phyloP scores from a whole-genome alignment of 2,797 vertebrate genomes.

The Rhabdomys pumilio region DNA sequence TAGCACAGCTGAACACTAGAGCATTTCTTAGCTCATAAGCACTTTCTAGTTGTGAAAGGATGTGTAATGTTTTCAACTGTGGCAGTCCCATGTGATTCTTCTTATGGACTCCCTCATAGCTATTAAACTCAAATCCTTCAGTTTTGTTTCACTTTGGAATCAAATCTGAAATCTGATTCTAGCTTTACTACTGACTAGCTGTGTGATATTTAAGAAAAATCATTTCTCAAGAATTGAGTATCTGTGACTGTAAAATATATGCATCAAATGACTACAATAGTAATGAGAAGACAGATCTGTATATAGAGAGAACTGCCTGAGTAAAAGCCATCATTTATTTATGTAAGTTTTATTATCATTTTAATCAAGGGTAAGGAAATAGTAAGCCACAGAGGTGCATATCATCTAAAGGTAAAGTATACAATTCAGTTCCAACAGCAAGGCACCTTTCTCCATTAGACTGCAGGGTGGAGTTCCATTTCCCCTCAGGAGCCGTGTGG shows the following conservation, averaged over 20 bases:
- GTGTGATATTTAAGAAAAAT: not conserved
- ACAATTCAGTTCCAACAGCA: not conserved
- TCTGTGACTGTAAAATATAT: constrained; percentile 11
- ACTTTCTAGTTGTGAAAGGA: not conserved
- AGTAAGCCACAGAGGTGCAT: not conserved
- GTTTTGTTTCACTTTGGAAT: constrained; percentile 22
- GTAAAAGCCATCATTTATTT: constrained; percentile 25
- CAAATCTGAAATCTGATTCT: not conserved
- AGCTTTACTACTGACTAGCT: not conserved
- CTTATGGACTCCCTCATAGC: too few species aligned
- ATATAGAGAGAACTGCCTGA: not conserved
- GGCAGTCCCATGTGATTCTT: not conserved
- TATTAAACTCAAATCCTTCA: constrained; percentile 2
- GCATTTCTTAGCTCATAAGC: constrained; percentile 21
- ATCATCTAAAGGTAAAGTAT: not conserved
- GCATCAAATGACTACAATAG: not conserved
- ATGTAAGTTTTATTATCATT: constrained; percentile 40
- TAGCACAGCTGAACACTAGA: not conserved
- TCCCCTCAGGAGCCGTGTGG: not conserved
- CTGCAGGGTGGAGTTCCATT: not conserved
- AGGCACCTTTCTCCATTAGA: constrained; percentile 21
- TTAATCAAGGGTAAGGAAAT: constrained; percentile 34
- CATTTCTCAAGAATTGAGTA: constrained; percentile 19
- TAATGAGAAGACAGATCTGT: not conserved
- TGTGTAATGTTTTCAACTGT: not conserved